Evolutionary conservation across 2,113 vertebrate species (phyloP), one percentile per base, ranked within the genome.

Genomic region (Entomyzon cyanotis): DNA sequence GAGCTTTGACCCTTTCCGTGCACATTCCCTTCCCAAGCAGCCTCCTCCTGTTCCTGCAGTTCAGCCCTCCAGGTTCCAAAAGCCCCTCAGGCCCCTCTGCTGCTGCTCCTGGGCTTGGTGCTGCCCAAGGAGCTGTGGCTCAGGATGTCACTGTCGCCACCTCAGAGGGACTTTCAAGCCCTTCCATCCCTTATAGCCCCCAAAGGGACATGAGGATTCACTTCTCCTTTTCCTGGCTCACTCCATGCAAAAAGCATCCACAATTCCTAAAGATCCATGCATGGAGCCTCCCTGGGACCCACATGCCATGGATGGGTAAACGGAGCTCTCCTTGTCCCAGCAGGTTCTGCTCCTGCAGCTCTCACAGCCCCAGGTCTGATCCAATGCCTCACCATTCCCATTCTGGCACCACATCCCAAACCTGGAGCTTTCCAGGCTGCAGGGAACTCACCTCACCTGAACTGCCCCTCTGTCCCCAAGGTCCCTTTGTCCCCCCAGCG

Each of bases 381-480:
- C 23, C 31, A 21, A 15, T 0, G 2, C 64, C 28, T n/a, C 47
- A 21, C 46, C 76, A 28, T 5, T 20, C 50, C 81, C 0, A 0
- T 11, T 4, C 6, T 15, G 47, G 63, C 56, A 20, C 6, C 2
- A 28, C 53, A 23, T 2, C 46, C 33, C 93, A 46, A 0, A 12
- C 31, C 10, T 2, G 1, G 2, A 7, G 31, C 6, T 11, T 7
- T 15, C 42, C 31, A 4, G 3, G n/a, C 63, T n/a, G 30, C 78
- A 25, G 44, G 37, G 28, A 58, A 15, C 31, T 89, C 49, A 6
- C 15, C 55, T 47, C 65, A 25, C n/a, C 65, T 12, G 0, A 24
- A 20, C 28, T 33, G 12, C 10, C 33, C 27, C 68, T 17, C 1
- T 58, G 9, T 17, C 3, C 31, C 60, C 63, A 5, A n/a, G 31